phyloP scores from a whole-genome alignment of 2,113 vertebrate species.

The Oriolus oriolus region DNA sequence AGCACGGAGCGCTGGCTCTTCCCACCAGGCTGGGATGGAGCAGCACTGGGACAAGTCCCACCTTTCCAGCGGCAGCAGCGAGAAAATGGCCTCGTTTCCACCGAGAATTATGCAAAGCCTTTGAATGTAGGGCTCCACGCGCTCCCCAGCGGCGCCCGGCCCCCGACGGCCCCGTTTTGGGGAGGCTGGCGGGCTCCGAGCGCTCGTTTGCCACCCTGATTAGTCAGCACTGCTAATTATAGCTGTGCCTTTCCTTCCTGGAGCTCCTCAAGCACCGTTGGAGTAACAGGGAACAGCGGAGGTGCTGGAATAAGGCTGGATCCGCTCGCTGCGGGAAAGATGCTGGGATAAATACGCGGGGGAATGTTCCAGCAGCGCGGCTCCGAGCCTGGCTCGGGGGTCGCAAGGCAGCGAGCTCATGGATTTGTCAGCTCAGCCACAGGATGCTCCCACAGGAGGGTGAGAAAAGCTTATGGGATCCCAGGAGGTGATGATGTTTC shows the following conservation, averaged over 20 bases:
- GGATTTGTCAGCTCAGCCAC: neutral
- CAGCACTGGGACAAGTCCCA: neutral
- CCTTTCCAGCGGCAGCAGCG: neutral
- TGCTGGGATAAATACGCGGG: rapidly evolving
- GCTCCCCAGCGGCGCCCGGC: neutral
- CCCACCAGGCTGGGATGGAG: neutral
- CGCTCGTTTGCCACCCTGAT: neutral
- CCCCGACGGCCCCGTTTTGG: neutral
- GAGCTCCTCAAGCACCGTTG: neutral
- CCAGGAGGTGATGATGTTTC: rapidly evolving
- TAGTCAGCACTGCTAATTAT: slow-evolving; percentile 61
- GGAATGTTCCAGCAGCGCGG: neutral
- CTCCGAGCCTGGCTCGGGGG: rapidly evolving
- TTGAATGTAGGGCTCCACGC: neutral
- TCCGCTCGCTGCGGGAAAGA: rapidly evolving
- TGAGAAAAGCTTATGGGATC: neutral
- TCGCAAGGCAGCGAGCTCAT: neutral
- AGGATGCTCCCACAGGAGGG: neutral
- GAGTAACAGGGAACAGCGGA: neutral
- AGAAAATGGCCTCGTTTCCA: neutral
- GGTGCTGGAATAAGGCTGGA: neutral
- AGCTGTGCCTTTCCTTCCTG: neutral
- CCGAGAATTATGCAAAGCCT: neutral
- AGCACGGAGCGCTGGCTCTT: rapidly evolving
- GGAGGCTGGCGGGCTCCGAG: neutral